These are phyloP conservation scores for Mycetomoellerius zeteki DNA, from an alignment of 1,140 invertebrate genomes.

Conservation along the genomic window DNA sequence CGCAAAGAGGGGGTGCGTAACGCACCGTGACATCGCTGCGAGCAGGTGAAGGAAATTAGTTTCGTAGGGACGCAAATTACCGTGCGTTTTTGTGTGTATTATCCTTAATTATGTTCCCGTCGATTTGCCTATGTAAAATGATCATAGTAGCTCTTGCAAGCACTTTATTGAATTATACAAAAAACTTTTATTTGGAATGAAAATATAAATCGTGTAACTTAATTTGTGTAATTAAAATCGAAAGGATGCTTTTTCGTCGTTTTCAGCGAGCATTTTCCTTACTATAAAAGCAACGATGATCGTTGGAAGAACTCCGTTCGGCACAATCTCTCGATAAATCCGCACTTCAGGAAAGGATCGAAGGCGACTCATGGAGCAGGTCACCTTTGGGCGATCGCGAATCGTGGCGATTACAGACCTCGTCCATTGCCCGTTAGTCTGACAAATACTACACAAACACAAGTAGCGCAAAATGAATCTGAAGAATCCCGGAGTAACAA, in stretches of 20 bases:
- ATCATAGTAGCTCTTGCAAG: neutral
- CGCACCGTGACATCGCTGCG: slow-evolving; percentile 79
- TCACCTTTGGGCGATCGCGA: slow-evolving; percentile 94
- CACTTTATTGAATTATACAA: neutral
- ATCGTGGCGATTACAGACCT: slow-evolving; percentile 86
- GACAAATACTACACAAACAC: slow-evolving; percentile 3
- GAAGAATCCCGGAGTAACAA: slow-evolving; percentile 44
- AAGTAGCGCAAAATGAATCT: slow-evolving; percentile 8
- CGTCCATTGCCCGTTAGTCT: slow-evolving; percentile 70
- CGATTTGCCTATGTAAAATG: neutral
- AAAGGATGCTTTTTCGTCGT: slow-evolving; percentile 50
- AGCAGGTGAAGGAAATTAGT: slow-evolving; percentile 81
- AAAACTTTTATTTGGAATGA: neutral
- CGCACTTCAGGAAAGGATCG: slow-evolving; percentile 94
- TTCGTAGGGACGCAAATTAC: slow-evolving; percentile 34
- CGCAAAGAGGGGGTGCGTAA: slow-evolving; percentile 71
- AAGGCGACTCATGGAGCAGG: slow-evolving; percentile 94
- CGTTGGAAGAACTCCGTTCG: slow-evolving; percentile 96
- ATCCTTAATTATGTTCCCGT: slow-evolving; percentile 6
- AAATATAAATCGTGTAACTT: slow-evolving; percentile 35
- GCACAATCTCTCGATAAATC: slow-evolving; percentile 96
- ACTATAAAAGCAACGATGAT: slow-evolving; percentile 95
- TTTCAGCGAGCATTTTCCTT: slow-evolving; percentile 94
- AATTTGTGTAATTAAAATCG: slow-evolving; percentile 17
- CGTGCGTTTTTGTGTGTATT: slow-evolving; percentile 15